Base-by-base conservation (phyloP, 2,888 invertebrate species). In the Sesia apiformis region DNA sequence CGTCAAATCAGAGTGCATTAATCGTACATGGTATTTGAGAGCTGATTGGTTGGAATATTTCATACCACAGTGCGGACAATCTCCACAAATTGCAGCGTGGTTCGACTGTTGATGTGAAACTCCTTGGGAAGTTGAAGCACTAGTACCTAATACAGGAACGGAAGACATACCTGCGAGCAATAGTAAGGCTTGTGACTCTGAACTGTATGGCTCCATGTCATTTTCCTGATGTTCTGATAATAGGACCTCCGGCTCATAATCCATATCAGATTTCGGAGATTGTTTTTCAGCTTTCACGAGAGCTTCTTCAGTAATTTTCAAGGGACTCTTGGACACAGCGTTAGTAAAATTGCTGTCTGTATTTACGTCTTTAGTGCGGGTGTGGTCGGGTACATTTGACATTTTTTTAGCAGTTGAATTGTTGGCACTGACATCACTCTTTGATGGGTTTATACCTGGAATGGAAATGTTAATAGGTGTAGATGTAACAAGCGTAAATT, bases 21-120 rank as follows among this genome's bases (percentile, higher is more conserved):
- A 79, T 62, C 93, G 87, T 51, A 93, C 93, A 65, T 93, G 93
- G 72, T 93, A 93, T 74, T 93, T 93, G 62, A 93, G 84, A 49
- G 93, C 93, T 1, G 93, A 93, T 74, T 93, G 93, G 75, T 93
- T 93, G 53, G 93, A 92, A 77, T 93, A 93, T 59, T 91, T 90
- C 87, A 92, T 92, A 8, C 92, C 93, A 63, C 93, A 93, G 69
- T 93, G 93, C 0, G 93, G 93, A 67, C 93, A 93, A 62, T 91
- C 92, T 0, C 93, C 92, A 63, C 92, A 92, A 39, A 90, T 90
- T 3, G 90, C 89, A 8, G 90, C 88, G 60, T 90, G 90, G 59
- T 90, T 90, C 4, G 87, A 86, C 60, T 86, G 84, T 58, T 81
- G 84, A 54, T 85, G 85, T 1, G 82, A 68, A 3, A 79, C 63